These are phyloP conservation scores for Amazona guildingii DNA, from an alignment of 2,113 vertebrate genomes.

Conservation along the genomic window DNA sequence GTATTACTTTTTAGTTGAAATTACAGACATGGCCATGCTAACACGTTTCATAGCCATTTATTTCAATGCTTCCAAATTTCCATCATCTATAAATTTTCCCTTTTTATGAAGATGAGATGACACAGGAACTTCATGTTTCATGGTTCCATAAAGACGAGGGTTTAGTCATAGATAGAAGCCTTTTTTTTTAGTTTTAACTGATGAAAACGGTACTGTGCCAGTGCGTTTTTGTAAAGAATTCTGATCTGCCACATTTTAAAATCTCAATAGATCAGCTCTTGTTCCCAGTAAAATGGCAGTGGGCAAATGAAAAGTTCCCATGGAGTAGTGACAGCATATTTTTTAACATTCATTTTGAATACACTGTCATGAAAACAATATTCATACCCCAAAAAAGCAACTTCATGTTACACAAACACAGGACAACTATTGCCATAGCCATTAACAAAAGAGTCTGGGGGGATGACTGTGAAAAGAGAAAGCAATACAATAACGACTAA, in stretches of 20 bases:
- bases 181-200: neutral
- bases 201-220: neutral
- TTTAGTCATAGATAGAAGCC: neutral
- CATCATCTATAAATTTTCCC: neutral
- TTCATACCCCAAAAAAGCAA: neutral
- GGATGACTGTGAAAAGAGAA: neutral
- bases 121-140: neutral
- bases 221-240: neutral
- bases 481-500: neutral
- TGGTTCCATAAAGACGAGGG: neutral
- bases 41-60: neutral
- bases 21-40: neutral
- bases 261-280: neutral
- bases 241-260: neutral
- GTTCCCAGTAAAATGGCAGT: neutral
- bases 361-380: neutral
- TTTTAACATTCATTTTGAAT: neutral
- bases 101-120: neutral
- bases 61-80: neutral
- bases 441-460: neutral
- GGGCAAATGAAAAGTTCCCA: neutral
- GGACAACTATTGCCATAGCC: rapidly evolving
- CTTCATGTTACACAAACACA: neutral
- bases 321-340: neutral
- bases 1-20: neutral